phyloP scores from a whole-genome alignment of 1,140 invertebrate species.

The Cherax quadricarinatus region DNA sequence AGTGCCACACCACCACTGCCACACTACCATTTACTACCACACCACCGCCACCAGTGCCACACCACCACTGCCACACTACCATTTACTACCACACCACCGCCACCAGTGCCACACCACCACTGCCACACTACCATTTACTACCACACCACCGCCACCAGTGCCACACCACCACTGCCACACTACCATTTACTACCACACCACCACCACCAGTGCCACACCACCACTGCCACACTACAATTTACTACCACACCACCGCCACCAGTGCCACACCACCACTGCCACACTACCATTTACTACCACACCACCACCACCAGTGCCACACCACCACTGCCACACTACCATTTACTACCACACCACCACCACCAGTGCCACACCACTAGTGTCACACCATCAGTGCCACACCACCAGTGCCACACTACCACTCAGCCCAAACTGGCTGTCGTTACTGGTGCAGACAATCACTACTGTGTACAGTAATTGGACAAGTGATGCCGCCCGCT shows the following conservation, averaged over 20 bases:
- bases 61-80: too few species aligned
- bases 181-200: conserved; percentile 2
- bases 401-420: conserved; percentile 23
- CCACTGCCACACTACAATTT: background rate
- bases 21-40: too few species aligned
- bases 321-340: background rate
- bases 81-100: too few species aligned
- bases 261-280: background rate
- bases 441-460: conserved; percentile 26
- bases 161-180: too few species aligned
- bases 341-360: conserved; percentile 42
- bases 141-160: too few species aligned
- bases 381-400: background rate
- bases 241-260: conserved; percentile 47
- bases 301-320: background rate
- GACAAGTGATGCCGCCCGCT: conserved; percentile 49
- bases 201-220: conserved; percentile 2
- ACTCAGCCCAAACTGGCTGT: background rate
- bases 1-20: too few species aligned
- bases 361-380: background rate
- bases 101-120: too few species aligned
- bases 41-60: too few species aligned
- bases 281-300: conserved; percentile 26
- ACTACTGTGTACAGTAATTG: conserved; percentile 59
- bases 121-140: too few species aligned